Evolutionary conservation across 2,888 invertebrate genomes (phyloP).

Genomic region (Synanthedon vespiformis): DNA sequence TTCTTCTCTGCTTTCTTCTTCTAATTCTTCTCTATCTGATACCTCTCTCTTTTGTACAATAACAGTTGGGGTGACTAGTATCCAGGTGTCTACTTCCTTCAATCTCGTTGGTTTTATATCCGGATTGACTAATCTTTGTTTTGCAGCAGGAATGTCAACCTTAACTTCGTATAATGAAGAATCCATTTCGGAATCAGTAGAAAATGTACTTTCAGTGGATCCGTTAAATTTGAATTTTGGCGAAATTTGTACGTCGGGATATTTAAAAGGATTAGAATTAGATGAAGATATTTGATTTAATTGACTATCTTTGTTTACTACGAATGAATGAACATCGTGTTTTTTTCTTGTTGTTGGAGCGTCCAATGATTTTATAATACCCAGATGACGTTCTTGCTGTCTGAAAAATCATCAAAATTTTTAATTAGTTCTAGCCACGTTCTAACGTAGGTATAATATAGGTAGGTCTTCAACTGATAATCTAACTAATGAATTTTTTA

Average conservation of each 20-base stretch:
- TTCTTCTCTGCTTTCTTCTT: slow-evolving; percentile 32
- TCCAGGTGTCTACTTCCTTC: slow-evolving; percentile 45
- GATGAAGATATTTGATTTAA: slow-evolving; percentile 24
- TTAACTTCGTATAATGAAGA: slow-evolving; percentile 7
- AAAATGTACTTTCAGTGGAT: slow-evolving; percentile 1
- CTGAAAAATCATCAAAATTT: slow-evolving; percentile 40
- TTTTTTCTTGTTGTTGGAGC: slow-evolving; percentile 54
- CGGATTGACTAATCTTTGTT: slow-evolving; percentile 11
- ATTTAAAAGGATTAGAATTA: slow-evolving; percentile 32
- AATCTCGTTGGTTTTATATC: slow-evolving; percentile 38
- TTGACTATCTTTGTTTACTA: slow-evolving; percentile 43
- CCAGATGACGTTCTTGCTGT: slow-evolving; percentile 85
- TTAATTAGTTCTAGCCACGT: neutral
- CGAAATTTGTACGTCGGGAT: slow-evolving; percentile 39
- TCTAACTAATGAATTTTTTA: neutral
- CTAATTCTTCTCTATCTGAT: slow-evolving; percentile 23
- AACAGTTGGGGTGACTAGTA: slow-evolving; percentile 47
- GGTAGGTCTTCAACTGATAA: neutral
- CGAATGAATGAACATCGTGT: slow-evolving; percentile 62
- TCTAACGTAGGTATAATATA: too few species aligned
- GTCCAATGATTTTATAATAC: slow-evolving; percentile 71
- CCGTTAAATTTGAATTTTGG: slow-evolving; percentile 5
- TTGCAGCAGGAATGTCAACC: slow-evolving; percentile 14
- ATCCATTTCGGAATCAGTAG: slow-evolving; percentile 12
- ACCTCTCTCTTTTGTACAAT: slow-evolving; percentile 44